Conservation (phyloP, 92 coral and sea anemone genomes). For the Epizoanthus scotinus region DNA sequence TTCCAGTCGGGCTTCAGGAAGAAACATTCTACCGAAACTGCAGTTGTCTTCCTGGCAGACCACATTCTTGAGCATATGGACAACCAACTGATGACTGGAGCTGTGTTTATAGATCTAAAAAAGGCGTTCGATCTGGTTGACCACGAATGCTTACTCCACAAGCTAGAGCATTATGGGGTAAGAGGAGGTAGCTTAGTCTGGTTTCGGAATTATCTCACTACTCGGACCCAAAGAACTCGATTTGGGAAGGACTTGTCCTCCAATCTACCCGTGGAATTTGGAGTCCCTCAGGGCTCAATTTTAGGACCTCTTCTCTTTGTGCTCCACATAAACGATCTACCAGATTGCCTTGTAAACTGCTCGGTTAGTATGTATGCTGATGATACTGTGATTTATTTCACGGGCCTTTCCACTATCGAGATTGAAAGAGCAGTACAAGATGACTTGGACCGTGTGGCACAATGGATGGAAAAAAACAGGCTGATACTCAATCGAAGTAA, state of each 20-base stretch:
- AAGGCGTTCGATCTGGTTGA: too few relatives aligned
- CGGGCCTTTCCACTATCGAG: slow-evolving; percentile 5
- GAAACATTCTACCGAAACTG: slow-evolving; percentile 64
- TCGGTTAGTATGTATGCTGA: slow-evolving; percentile 46
- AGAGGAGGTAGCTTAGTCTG: slow-evolving; percentile 40
- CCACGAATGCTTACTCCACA: slow-evolving; percentile 35
- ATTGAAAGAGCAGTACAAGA: slow-evolving; percentile 28
- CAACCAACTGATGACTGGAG: too few relatives aligned
- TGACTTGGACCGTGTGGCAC: slow-evolving; percentile 38
- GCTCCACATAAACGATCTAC: slow-evolving; percentile 50
- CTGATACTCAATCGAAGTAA: slow-evolving; percentile 50
- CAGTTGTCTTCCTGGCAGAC: too few relatives aligned
- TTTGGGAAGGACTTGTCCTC: slow-evolving; percentile 44
- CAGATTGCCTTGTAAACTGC: slow-evolving; percentile 37
- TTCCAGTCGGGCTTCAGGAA: slow-evolving; percentile 59
- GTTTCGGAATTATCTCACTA: slow-evolving; percentile 49
- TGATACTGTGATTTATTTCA: slow-evolving; percentile 40
- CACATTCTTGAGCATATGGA: too few relatives aligned
- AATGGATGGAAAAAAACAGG: slow-evolving; percentile 47
- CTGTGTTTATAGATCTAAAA: too few relatives aligned
- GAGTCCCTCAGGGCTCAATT: slow-evolving; percentile 47
- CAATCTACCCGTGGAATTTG: slow-evolving; percentile 16
- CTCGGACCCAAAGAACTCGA: slow-evolving; percentile 43
- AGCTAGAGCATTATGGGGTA: slow-evolving; percentile 59
- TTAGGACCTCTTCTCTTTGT: slow-evolving; percentile 57